phyloP scores from a whole-genome alignment of 2,797 vertebrate genomes.

The Phylloscopus collybita region DNA sequence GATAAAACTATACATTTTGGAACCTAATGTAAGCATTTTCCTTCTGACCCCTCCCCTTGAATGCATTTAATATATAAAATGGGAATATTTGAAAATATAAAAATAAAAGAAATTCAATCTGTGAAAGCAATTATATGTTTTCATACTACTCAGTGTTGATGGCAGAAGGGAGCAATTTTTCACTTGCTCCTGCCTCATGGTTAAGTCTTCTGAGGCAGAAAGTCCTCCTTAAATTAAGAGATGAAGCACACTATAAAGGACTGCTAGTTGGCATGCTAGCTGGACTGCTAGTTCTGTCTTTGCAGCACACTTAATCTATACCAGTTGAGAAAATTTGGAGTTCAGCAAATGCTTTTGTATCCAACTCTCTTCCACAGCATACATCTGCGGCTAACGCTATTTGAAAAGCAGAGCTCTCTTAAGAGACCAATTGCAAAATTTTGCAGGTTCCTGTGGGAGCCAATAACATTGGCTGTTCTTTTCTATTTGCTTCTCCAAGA shows the following conservation, averaged over 20 bases:
- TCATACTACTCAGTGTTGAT: not conserved
- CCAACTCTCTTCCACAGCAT: constrained; percentile 2
- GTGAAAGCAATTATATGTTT: not conserved
- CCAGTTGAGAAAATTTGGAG: constrained; percentile 15
- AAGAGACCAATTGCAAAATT: not conserved
- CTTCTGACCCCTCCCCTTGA: not conserved
- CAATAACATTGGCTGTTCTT: not conserved
- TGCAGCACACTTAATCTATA: constrained; percentile 40
- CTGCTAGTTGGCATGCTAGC: not conserved
- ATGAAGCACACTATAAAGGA: not conserved
- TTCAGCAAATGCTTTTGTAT: not conserved
- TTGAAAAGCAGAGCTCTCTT: not conserved
- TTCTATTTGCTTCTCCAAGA: not conserved
- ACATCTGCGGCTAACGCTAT: not conserved
- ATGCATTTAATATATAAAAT: not conserved
- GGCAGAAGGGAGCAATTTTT: constrained; percentile 19
- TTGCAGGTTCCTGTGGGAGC: not conserved
- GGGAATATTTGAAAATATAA: not conserved
- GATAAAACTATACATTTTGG: not conserved
- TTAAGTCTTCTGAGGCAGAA: not conserved
- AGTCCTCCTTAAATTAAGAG: constrained; percentile 17
- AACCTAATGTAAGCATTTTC: not conserved
- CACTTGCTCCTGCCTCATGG: not conserved
- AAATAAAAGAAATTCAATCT: not conserved
- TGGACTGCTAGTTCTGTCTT: not conserved